A percentile compares a stretch with the other conserved stretches of the same genome.
These are phyloP conservation scores for Ectemnius cavifrons DNA, from an alignment of 2,888 invertebrate species.

Conservation along the genomic window DNA sequence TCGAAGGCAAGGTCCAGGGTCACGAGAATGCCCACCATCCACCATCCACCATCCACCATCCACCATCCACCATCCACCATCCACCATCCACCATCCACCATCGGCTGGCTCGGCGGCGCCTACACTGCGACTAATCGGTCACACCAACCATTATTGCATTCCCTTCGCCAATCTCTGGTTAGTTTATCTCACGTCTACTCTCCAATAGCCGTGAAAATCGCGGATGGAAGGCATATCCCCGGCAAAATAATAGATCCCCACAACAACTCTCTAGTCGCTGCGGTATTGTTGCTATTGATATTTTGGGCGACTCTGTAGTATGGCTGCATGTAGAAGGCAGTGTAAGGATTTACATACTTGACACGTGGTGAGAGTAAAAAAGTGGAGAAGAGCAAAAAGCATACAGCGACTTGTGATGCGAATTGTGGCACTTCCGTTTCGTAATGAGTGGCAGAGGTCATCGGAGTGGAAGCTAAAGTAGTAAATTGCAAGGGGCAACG, in stretches of 20 bases:
- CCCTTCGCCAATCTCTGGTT: neutral
- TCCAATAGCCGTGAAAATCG: no score
- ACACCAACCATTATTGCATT: no score
- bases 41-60: neutral
- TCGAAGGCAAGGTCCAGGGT: neutral
- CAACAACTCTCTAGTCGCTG: no score
- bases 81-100: neutral
- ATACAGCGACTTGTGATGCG: neutral
- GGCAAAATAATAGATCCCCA: no score
- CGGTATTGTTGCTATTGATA: no score
- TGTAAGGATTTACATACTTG: no score
- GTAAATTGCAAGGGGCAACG: conserved; percentile 46
- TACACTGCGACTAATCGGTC: no score
- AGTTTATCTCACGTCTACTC: no score
- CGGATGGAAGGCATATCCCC: no score
- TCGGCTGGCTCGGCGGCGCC: neutral
- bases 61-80: neutral
- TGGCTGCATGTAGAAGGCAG: no score
- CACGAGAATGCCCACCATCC: neutral
- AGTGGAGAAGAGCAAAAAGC: neutral
- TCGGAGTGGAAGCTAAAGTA: conserved; percentile 52
- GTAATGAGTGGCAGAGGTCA: conserved; percentile 43
- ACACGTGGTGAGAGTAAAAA: neutral
- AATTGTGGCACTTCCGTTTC: neutral
- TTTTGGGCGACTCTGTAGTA: no score